Evolutionary conservation across 1,140 invertebrate genomes (phyloP), one percentile per base, ranked within the genome.

Genomic region (Euura lappo): DNA sequence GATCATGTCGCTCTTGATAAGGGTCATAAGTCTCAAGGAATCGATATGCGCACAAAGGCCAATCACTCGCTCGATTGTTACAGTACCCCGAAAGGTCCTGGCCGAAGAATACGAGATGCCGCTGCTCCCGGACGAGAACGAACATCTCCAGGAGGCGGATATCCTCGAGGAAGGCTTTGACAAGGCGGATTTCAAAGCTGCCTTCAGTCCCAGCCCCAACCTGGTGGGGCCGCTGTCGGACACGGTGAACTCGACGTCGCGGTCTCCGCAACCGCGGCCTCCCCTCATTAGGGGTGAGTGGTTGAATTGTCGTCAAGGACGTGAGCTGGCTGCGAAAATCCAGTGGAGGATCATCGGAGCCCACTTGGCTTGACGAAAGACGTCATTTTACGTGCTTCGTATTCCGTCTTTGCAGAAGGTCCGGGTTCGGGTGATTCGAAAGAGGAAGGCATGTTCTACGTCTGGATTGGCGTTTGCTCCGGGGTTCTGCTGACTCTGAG

Each of bases 121-220:
- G 8, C 45, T 28, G 45, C 69, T 46, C 10, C 45, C 45, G 6
- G 69, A 70, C 69, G 69, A 70, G 69, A 45, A 44, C 45, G 69
- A 70, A 47, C 3, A 44, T 45, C 69, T 45, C 13, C 28, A 44
- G n/a, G 69, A 70, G 69, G 3, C 45, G n/a, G 42, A 70, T 13
- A 8, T 70, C 45, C 69, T 70, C 45, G 69, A 70, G 69, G 45
- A 68, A 42, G 28, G 45, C 4, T 70, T 70, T n/a, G 69, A 70
- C 45, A 70, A 70, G 42, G 69, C 45, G 3, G 69, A 44, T 28
- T 70, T 70, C 69, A 46, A 46, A 45, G 45, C 69, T 4, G 69
- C 69, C 45, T 70, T 70, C 69, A 70, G 69, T 11, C 69, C 69
- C n/a, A 46, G 69, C n/a, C 69, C 69, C 8, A 44, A 46, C 42